A percentile compares a stretch with the other conserved stretches of the same genome.
phyloP scores from a whole-genome alignment of 1,140 invertebrate species.

The Penaeus japonicus region DNA sequence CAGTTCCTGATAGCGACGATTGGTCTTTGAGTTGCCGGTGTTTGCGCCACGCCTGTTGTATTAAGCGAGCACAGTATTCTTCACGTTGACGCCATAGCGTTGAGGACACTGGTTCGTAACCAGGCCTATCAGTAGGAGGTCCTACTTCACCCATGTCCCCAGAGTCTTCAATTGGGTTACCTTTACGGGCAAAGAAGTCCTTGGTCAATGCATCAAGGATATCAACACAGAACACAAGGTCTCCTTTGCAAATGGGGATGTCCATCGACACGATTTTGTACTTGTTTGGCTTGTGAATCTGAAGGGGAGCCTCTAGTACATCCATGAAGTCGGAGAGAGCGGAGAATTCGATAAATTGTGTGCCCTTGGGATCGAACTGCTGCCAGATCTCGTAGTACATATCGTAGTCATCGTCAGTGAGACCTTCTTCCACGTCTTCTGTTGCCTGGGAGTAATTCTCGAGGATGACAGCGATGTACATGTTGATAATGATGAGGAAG shows the following conservation, averaged over 20 bases:
- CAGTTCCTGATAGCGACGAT: conserved; percentile 63
- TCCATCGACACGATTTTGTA: conserved; percentile 99
- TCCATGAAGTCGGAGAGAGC: conserved; percentile 94
- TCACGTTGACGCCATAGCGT: conserved; percentile 94
- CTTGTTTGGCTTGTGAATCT: conserved; percentile 98
- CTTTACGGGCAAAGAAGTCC: conserved; percentile 93
- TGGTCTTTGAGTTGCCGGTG: conserved; percentile 59
- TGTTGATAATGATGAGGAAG: conserved; percentile 98
- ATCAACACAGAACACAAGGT: conserved; percentile 96
- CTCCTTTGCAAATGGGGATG: conserved; percentile 96
- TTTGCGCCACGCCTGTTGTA: conserved; percentile 86
- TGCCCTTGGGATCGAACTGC: conserved; percentile 96
- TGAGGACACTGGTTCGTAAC: conserved; percentile 91
- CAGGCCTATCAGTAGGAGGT: conserved; percentile 79
- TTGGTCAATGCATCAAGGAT: conserved; percentile 90
- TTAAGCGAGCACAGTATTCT: conserved; percentile 92
- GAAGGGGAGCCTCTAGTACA: conserved; percentile 89
- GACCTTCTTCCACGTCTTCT: conserved; percentile 97
- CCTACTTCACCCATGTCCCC: conserved; percentile 83
- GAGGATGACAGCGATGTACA: conserved; percentile 99
- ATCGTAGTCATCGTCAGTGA: conserved; percentile 98
- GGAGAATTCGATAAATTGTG: conserved; percentile 94
- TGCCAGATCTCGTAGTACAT: conserved; percentile 99
- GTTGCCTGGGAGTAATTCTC: conserved; percentile 98
- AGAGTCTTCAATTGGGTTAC: conserved; percentile 78